Evolutionary conservation across 2,797 vertebrate genomes (phyloP).

Genomic region (Xiphophorus birchmanni): DNA sequence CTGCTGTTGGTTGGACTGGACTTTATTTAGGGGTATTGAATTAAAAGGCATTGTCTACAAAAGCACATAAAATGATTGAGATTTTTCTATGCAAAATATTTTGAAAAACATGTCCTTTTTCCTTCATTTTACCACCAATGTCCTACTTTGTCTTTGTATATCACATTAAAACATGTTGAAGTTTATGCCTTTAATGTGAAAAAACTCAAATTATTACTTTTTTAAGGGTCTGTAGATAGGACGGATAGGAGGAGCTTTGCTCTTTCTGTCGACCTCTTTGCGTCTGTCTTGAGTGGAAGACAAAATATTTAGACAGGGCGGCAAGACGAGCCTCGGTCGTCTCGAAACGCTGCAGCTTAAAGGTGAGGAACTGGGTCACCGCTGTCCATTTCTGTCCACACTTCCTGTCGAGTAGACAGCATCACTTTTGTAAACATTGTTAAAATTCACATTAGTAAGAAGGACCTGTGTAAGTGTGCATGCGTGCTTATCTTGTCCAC

Average conservation of each 20-base stretch:
- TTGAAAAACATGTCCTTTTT: neutral
- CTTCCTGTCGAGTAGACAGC: conserved; percentile 38
- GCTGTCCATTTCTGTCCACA: conserved; percentile 27
- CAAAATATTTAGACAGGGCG: conserved; percentile 41
- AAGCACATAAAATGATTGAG: neutral
- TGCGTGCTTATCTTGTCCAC: conserved; percentile 46
- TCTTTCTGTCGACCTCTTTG: conserved; percentile 22
- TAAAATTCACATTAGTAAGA: conserved; percentile 70
- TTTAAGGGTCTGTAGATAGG: conserved; percentile 6
- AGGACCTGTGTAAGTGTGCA: conserved; percentile 18
- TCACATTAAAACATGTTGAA: neutral
- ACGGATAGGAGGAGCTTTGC: conserved; percentile 13
- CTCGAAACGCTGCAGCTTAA: conserved; percentile 36
- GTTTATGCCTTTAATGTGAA: neutral
- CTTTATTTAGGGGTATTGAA: neutral
- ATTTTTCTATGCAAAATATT: neutral
- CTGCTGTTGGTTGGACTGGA: neutral
- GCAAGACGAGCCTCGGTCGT: neutral
- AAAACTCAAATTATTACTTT: neutral
- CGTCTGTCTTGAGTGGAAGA: conserved; percentile 53
- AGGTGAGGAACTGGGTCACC: neutral
- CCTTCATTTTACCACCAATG: neutral
- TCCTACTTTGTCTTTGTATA: neutral
- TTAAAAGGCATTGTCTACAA: neutral
- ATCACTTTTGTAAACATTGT: conserved; percentile 70